Conservation (phyloP, 2,113 vertebrate genomes). For the Stegostoma tigrinum region DNA sequence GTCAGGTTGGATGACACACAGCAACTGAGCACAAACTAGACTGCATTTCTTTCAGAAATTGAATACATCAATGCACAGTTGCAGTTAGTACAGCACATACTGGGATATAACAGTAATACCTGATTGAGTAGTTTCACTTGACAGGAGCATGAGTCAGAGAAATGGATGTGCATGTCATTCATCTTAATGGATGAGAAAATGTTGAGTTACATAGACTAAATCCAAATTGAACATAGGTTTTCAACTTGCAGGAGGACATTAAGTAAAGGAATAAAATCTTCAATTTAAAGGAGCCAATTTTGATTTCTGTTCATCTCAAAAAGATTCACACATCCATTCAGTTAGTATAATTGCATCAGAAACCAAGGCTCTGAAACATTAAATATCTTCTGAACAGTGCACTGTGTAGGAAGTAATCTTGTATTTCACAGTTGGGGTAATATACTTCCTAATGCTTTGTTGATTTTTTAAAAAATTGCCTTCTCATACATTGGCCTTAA, state of each 20-base stretch:
- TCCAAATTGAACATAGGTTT: neutral
- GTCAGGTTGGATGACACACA: too few relatives aligned
- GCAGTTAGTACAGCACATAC: neutral
- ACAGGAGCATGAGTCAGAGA: neutral
- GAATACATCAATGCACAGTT: neutral
- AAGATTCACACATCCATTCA: neutral
- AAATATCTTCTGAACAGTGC: neutral
- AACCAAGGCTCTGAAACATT: neutral
- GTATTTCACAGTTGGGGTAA: neutral
- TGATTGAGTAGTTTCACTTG: neutral
- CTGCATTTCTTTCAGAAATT: neutral
- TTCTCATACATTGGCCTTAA: neutral
- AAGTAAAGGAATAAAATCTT: too few relatives aligned
- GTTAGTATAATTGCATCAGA: neutral
- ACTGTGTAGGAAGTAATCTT: neutral
- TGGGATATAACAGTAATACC: neutral
- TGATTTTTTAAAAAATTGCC: neutral
- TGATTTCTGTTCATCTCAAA: neutral
- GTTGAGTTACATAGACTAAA: neutral
- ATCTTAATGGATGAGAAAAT: neutral
- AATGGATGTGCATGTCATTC: neutral
- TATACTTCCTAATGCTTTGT: neutral
- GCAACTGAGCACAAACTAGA: too few relatives aligned
- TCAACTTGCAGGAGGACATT: neutral
- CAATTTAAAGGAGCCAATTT: too few relatives aligned